Percentiles rank a stretch among this genome's conserved stretches.
These are phyloP conservation scores for Danio choprae DNA, from an alignment of 2,797 vertebrate species.

Conservation along the genomic window DNA sequence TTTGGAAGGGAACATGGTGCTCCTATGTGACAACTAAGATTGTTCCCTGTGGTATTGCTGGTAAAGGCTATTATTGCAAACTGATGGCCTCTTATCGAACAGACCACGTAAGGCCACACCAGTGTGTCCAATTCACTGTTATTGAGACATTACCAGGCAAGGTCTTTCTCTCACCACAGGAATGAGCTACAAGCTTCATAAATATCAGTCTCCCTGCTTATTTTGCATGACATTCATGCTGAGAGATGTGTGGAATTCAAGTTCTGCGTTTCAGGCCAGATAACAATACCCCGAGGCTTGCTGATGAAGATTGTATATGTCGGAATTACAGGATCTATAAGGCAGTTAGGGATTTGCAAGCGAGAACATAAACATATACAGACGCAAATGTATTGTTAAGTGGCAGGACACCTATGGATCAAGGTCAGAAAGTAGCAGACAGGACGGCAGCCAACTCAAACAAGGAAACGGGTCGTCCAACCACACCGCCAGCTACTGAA, in stretches of 20 bases:
- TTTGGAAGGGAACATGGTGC: constrained; percentile 33
- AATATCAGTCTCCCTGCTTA: background rate
- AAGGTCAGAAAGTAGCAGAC: constrained; percentile 50
- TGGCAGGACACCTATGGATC: constrained; percentile 36
- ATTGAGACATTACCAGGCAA: constrained; percentile 27
- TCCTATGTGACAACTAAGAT: constrained; percentile 8
- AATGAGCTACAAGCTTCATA: constrained; percentile 23
- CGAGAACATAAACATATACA: background rate
- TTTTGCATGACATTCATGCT: constrained; percentile 3
- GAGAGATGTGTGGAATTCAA: constrained; percentile 30
- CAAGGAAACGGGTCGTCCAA: constrained; percentile 46
- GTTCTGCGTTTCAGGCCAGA: background rate
- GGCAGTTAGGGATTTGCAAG: background rate
- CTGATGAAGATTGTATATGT: constrained; percentile 5
- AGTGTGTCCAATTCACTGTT: constrained; percentile 17
- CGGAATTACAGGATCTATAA: constrained; percentile 18
- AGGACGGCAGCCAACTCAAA: constrained; percentile 55
- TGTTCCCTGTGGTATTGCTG: background rate
- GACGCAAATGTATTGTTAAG: constrained; percentile 25
- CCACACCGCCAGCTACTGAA: constrained; percentile 38
- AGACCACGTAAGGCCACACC: background rate
- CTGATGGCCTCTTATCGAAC: constrained; percentile 16
- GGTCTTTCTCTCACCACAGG: constrained; percentile 24
- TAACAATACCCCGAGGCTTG: constrained; percentile 24
- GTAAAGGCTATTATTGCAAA: constrained; percentile 34